phyloP scores from a whole-genome alignment of 2,888 invertebrate genomes.

The Drosophila atroscutellata region DNA sequence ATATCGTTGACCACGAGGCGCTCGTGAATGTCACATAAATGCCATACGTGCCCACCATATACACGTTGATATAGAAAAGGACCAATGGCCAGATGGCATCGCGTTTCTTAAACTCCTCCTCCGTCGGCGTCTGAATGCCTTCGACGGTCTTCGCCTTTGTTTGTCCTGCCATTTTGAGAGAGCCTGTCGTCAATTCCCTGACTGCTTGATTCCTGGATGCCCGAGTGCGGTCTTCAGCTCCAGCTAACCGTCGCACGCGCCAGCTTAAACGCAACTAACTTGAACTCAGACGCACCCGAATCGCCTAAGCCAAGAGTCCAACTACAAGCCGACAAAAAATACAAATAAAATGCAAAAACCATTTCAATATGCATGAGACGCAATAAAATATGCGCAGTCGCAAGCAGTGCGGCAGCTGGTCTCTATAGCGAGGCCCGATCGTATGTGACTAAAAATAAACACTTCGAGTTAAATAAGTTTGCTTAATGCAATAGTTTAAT shows the following conservation, averaged over 20 bases:
- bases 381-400: background rate
- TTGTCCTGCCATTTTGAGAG: constrained; percentile 18
- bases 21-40: constrained; percentile 87
- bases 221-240: background rate
- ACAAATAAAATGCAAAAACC: background rate
- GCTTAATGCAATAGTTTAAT: constrained; percentile 49
- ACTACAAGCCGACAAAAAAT: background rate
- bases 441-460: constrained; percentile 10
- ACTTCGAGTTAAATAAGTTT: background rate
- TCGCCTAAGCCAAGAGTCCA: constrained; percentile 12
- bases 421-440: constrained; percentile 28
- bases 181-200: background rate
- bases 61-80: constrained; percentile 90
- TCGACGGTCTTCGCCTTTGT: constrained; percentile 2
- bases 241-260: constrained; percentile 27
- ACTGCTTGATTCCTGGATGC: background rate
- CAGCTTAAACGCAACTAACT: constrained; percentile 45
- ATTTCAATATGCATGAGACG: constrained; percentile 52
- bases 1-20: constrained; percentile 87
- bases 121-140: constrained; percentile 9
- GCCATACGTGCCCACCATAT: constrained; percentile 89
- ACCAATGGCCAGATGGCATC: constrained; percentile 91
- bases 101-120: constrained; percentile 82
- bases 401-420: background rate
- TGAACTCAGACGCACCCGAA: background rate